Percentiles rank a stretch among this genome's conserved stretches.
Evolutionary conservation across 1,140 invertebrate species (phyloP).

Genomic region (Lamellibrachia luymesi): DNA sequence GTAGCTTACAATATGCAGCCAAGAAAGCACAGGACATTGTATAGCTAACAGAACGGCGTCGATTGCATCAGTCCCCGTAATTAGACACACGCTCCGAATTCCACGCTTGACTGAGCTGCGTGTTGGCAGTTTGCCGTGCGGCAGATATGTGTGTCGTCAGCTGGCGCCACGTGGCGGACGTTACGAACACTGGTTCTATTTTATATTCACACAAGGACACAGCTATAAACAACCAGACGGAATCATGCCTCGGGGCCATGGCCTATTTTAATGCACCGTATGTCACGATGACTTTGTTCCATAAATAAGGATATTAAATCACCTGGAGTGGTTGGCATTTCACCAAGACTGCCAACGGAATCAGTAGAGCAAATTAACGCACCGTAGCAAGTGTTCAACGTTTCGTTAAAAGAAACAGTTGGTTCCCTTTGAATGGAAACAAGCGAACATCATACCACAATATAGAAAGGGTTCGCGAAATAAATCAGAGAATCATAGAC

Average conservation of each 20-base stretch:
- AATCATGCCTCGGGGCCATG: background rate
- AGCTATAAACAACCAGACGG: background rate
- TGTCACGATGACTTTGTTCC: background rate
- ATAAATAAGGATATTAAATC: no score
- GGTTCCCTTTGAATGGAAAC: no score
- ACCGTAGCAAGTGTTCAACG: no score
- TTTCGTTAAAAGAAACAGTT: no score
- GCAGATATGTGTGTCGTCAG: background rate
- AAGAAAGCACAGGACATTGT: background rate
- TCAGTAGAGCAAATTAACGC: no score
- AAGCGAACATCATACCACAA: no score
- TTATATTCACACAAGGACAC: background rate
- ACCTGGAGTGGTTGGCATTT: no score
- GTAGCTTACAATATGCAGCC: background rate
- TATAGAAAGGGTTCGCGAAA: no score
- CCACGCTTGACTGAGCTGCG: background rate
- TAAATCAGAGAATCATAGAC: no score
- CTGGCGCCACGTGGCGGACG: background rate
- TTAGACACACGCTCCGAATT: background rate
- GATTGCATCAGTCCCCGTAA: background rate
- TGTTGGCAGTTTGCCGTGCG: background rate
- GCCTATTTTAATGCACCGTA: background rate
- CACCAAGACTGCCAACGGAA: no score
- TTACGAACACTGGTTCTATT: background rate
- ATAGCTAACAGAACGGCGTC: background rate